Evolutionary conservation across 2,113 vertebrate species (phyloP).

Genomic region (Hemicordylus capensis): DNA sequence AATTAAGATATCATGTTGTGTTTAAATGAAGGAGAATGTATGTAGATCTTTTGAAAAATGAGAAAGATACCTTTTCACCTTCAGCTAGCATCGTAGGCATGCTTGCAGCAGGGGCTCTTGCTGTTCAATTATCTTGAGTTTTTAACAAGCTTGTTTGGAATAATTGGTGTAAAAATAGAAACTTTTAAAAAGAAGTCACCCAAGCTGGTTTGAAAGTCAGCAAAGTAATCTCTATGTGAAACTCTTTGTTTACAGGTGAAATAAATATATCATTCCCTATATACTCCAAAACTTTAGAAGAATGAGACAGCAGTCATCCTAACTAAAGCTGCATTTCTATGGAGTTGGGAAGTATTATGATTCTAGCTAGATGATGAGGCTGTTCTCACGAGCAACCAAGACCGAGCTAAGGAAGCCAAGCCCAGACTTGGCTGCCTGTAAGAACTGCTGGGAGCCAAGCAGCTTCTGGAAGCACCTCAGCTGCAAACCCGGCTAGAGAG

Average conservation of each 20-base stretch:
- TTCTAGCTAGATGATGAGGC: background rate
- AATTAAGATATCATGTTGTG: constrained; percentile 80
- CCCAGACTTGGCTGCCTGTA: no score
- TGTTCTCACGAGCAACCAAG: no score
- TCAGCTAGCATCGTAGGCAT: constrained; percentile 42
- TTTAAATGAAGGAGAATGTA: constrained; percentile 70
- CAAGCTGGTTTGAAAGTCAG: constrained; percentile 12
- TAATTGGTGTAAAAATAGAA: constrained; percentile 43
- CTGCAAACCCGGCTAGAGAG: no score
- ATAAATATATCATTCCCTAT: constrained; percentile 11
- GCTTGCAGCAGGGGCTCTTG: constrained; percentile 38
- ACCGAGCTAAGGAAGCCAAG: no score
- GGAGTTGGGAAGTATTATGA: background rate
- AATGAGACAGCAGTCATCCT: background rate
- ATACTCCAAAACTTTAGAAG: constrained; percentile 3
- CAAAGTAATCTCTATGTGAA: constrained; percentile 12
- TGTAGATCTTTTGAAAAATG: constrained; percentile 63
- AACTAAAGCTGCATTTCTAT: background rate
- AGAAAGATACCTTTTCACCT: constrained; percentile 44
- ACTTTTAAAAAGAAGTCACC: background rate
- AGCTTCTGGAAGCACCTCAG: no score
- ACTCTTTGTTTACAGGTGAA: background rate
- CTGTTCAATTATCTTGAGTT: constrained; percentile 34
- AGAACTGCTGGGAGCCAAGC: no score
- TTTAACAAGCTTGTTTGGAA: constrained; percentile 51